phyloP scores from a whole-genome alignment of 2,113 vertebrate genomes.

The Campylorhamphus procurvoides region DNA sequence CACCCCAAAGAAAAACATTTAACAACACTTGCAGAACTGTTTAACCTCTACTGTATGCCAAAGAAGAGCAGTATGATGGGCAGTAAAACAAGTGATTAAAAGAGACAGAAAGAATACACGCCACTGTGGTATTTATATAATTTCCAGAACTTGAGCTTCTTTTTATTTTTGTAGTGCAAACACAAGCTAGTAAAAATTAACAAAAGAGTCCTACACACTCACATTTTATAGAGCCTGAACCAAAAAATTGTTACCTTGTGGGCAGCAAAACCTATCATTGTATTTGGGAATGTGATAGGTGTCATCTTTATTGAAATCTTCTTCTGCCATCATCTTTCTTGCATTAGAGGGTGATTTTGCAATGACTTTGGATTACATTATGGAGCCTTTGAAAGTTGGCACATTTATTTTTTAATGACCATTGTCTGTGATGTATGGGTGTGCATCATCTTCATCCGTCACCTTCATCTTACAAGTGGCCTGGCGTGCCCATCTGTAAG shows the following conservation, averaged over 20 bases:
- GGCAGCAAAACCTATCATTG: neutral
- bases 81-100: neutral
- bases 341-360: neutral
- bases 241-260: neutral
- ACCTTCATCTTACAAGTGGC: neutral
- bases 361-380: neutral
- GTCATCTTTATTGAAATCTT: neutral
- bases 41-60: neutral
- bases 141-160: neutral
- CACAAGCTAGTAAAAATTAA: neutral
- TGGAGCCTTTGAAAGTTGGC: neutral
- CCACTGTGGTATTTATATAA: neutral
- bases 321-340: neutral
- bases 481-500: neutral
- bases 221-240: neutral
- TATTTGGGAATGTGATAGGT: neutral
- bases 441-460: neutral
- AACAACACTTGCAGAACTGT: neutral
- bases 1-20: neutral
- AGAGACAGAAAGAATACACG: neutral
- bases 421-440: neutral
- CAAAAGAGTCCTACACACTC: neutral
- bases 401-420: neutral
- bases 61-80: neutral
- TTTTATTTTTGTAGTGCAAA: neutral